Evolutionary conservation across 2,113 vertebrate species (phyloP).

Genomic region (Hiodon alosoides): DNA sequence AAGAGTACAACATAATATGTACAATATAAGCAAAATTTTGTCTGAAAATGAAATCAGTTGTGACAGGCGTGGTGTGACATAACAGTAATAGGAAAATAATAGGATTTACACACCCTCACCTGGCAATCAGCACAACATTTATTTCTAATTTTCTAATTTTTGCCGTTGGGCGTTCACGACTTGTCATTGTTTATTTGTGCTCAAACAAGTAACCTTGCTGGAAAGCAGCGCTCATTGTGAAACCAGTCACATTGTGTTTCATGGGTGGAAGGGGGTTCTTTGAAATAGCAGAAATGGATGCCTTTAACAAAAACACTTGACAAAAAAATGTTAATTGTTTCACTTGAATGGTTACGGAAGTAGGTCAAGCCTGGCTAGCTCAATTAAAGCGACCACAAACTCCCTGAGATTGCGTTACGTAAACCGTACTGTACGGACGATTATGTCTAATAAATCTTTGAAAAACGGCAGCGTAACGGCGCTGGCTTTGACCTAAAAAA

Average conservation of each 20-base stretch:
- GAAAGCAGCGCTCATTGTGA: slow-evolving; percentile 35
- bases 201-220: slow-evolving; percentile 35
- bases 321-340: slow-evolving; percentile 50
- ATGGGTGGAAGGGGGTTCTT: slow-evolving; percentile 23
- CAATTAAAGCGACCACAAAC: slow-evolving; percentile 42
- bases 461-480: too few relatives aligned
- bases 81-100: not conserved
- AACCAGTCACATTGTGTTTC: slow-evolving; percentile 27
- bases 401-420: not conserved
- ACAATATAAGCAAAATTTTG: too few relatives aligned
- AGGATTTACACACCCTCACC: too few relatives aligned
- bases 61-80: slow-evolving; percentile 33
- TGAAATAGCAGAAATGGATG: slow-evolving; percentile 33
- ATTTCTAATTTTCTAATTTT: slow-evolving; percentile 20
- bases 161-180: slow-evolving; percentile 39
- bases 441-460: not conserved
- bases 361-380: slow-evolving; percentile 57
- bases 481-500: too few relatives aligned
- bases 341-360: slow-evolving; percentile 53
- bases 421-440: too few relatives aligned
- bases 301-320: slow-evolving; percentile 45
- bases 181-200: slow-evolving; percentile 54
- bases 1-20: too few relatives aligned
- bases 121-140: too few relatives aligned
- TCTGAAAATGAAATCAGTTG: too few relatives aligned